Percentiles rank a stretch among this genome's conserved stretches.
phyloP scores from a whole-genome alignment of 2,113 vertebrate genomes.

The Psittacara wagleri region DNA sequence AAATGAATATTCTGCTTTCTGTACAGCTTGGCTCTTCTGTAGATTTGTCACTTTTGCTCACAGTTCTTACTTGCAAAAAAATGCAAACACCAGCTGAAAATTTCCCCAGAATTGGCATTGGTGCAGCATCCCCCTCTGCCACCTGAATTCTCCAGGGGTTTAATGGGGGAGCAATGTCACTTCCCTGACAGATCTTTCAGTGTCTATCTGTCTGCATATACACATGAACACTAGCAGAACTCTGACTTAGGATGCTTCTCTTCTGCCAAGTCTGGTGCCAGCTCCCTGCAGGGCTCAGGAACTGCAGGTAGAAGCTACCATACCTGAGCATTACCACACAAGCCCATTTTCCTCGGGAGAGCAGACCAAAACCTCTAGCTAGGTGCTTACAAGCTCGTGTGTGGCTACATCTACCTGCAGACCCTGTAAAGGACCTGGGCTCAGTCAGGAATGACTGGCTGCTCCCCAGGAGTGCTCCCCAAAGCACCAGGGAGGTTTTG shows the following conservation, averaged over 20 bases:
- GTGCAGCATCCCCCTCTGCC: background rate
- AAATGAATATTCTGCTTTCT: background rate
- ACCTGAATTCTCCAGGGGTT: background rate
- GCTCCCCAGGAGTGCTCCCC: background rate
- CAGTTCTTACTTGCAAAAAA: background rate
- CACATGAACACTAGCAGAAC: background rate
- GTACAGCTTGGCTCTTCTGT: background rate
- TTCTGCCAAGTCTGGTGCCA: background rate
- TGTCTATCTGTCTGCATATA: background rate
- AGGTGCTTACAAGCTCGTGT: background rate
- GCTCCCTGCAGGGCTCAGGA: background rate
- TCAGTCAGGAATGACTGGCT: background rate
- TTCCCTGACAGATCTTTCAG: background rate
- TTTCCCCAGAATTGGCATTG: background rate
- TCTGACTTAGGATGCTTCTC: background rate
- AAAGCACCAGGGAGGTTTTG: background rate
- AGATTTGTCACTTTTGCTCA: background rate
- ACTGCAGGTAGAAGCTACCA: background rate
- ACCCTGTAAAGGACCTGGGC: background rate
- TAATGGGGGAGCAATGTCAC: fast-evolving
- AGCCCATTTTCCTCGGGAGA: background rate
- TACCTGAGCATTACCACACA: background rate
- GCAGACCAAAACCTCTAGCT: background rate
- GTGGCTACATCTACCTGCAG: background rate
- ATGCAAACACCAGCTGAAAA: background rate